phyloP scores from a whole-genome alignment of 1,140 invertebrate genomes.

The Aphidius gifuensis region DNA sequence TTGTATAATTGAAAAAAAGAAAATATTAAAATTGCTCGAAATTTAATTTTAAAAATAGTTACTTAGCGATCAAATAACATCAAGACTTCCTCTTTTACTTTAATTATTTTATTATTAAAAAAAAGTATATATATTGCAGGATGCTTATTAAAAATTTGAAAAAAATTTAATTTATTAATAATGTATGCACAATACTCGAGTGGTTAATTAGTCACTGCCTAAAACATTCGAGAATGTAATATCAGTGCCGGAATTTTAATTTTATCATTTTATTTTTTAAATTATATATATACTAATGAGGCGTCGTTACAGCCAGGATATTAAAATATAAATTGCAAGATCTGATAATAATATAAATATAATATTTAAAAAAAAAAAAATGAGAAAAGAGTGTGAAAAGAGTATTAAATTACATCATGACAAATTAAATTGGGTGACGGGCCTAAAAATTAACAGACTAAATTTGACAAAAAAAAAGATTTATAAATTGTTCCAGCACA shows the following conservation, averaged over 20 bases:
- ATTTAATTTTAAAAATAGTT: too few relatives aligned
- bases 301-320: slow-evolving; percentile 11
- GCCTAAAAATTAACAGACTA: slow-evolving; percentile 19
- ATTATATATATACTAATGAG: slow-evolving; percentile 4
- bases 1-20: too few relatives aligned
- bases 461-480: slow-evolving; percentile 1
- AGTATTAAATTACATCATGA: slow-evolving; percentile 1
- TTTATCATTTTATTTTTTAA: too few relatives aligned
- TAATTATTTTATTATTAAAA: neutral
- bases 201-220: slow-evolving; percentile 27
- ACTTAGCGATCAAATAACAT: too few relatives aligned
- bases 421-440: slow-evolving; percentile 17
- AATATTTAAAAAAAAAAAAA: slow-evolving; percentile 1
- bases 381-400: neutral
- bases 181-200: neutral
- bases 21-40: too few relatives aligned
- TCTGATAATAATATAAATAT: neutral
- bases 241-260: slow-evolving; percentile 13
- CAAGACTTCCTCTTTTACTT: too few relatives aligned
- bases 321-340: neutral
- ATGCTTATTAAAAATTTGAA: too few relatives aligned
- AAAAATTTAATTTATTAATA: too few relatives aligned
- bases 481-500: neutral
- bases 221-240: slow-evolving; percentile 13
- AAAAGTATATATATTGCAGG: neutral